Evolutionary conservation across 2,797 vertebrate genomes (phyloP), one percentile per base, ranked within the genome.

Genomic region (Gila robusta): DNA sequence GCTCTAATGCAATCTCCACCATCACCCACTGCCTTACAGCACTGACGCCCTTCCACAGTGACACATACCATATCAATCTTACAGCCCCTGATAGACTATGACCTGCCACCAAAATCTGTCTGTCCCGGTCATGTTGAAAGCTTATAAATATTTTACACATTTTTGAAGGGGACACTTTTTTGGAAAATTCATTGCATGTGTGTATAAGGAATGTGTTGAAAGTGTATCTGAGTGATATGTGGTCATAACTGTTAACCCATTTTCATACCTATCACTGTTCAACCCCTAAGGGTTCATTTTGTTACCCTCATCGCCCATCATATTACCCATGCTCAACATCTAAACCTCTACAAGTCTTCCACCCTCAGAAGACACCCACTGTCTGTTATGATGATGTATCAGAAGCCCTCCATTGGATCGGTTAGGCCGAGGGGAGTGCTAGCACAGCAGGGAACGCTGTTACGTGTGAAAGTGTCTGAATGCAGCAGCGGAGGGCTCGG

Each of bases 41-140:
- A 35, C 64, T 83, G 10, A 28, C 73, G 66, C 83, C 81, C 77
- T 69, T 82, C 72, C 79, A 66, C 80, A 69, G 74, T 82, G 71
- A 85, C 81, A 80, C 49, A 82, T 4, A 77, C 72, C 83, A 76
- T 74, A 87, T 84, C 87, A 82, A 82, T 90, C 87, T 87, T 32
- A 64, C 67, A 79, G 67, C 78, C 84, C 49, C 69, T 90, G 81
- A 89, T 89, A 89, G 89, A 89, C 83, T 81, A 79, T 87, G 84
- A 87, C 87, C 84, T 44, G 73, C 17, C 86, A 84, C 69, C 35
- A 79, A 87, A 69, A 81, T 74, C 35, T 64, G 73, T 77, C 79
- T 81, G 12, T 35, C 71, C 81, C 37, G 69, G 69, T 77, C 69
- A 52, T 66, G 71, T 71, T 62, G 23, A 73, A 81, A 28, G 47